Evolutionary conservation across 2,888 invertebrate genomes (phyloP).

Genomic region (Lottia gigantea): DNA sequence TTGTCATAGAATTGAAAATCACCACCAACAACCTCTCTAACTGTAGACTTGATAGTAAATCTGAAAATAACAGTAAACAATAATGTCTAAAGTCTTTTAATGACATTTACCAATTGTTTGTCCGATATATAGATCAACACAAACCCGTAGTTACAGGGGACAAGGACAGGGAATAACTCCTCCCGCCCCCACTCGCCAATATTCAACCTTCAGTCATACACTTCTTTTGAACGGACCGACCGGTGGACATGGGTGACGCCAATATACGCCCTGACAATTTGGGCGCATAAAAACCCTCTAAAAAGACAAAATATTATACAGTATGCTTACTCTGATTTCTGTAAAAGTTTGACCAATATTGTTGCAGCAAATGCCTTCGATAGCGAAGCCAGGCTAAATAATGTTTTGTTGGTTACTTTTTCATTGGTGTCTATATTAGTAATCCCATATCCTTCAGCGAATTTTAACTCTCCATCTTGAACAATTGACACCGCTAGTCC

Average conservation of each 20-base stretch:
- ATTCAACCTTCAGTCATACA: too few species aligned
- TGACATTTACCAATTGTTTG: too few species aligned
- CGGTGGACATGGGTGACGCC: too few species aligned
- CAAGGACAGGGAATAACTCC: too few species aligned
- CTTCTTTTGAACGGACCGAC: too few species aligned
- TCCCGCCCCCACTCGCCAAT: too few species aligned
- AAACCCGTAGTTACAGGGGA: too few species aligned
- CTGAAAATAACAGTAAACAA: constrained; percentile 27
- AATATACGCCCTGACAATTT: too few species aligned
- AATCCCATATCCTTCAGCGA: constrained; percentile 37
- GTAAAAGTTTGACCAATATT: constrained; percentile 38
- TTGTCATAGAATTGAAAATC: constrained; percentile 48
- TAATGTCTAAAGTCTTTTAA: too few species aligned
- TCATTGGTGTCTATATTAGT: constrained; percentile 26
- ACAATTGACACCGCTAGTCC: constrained; percentile 39
- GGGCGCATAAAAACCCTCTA: too few species aligned
- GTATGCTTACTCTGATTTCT: not conserved
- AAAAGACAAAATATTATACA: not conserved
- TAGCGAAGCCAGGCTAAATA: constrained; percentile 45
- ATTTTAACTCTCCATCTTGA: constrained; percentile 30
- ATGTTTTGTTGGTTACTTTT: constrained; percentile 38
- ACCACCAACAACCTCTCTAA: constrained; percentile 50
- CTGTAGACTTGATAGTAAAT: constrained; percentile 43
- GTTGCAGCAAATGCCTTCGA: constrained; percentile 44
- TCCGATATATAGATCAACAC: too few species aligned